Evolutionary conservation across 1,140 invertebrate genomes (phyloP).

Genomic region (Heliothis subflexa): DNA sequence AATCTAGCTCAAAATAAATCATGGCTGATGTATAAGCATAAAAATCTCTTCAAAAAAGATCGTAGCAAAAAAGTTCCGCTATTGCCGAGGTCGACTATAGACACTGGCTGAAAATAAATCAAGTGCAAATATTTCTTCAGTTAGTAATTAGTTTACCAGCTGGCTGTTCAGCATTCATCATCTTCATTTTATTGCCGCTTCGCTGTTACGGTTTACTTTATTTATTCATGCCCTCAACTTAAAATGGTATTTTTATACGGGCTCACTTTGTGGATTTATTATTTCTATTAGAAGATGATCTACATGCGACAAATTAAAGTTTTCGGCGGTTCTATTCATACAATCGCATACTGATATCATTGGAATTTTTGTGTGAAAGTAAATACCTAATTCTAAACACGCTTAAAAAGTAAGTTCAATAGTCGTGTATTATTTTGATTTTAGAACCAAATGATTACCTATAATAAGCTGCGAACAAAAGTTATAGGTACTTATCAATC

Average conservation of each 20-base stretch:
- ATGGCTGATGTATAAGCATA: no score
- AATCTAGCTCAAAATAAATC: no score
- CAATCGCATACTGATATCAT: no score
- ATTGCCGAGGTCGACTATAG: neutral
- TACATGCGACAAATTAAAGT: neutral
- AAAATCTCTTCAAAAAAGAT: neutral
- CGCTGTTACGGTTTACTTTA: neutral
- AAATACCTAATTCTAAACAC: neutral
- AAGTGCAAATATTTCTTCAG: constrained; percentile 1
- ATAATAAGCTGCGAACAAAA: neutral
- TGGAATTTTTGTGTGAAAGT: no score
- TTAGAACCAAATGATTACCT: neutral
- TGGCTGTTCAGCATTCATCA: constrained; percentile 4
- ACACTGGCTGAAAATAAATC: constrained; percentile 17
- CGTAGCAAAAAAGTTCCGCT: neutral
- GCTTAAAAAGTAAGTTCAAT: neutral
- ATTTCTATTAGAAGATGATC: neutral
- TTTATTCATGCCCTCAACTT: neutral
- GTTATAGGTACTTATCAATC: neutral
- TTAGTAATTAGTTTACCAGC: constrained; percentile 1
- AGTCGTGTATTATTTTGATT: neutral
- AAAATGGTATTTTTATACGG: neutral
- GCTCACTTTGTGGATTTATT: neutral
- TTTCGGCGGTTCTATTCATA: no score
- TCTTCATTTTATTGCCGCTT: neutral